Evolutionary conservation across 2,113 vertebrate species (phyloP).

Genomic region (Bubalus kerabau): DNA sequence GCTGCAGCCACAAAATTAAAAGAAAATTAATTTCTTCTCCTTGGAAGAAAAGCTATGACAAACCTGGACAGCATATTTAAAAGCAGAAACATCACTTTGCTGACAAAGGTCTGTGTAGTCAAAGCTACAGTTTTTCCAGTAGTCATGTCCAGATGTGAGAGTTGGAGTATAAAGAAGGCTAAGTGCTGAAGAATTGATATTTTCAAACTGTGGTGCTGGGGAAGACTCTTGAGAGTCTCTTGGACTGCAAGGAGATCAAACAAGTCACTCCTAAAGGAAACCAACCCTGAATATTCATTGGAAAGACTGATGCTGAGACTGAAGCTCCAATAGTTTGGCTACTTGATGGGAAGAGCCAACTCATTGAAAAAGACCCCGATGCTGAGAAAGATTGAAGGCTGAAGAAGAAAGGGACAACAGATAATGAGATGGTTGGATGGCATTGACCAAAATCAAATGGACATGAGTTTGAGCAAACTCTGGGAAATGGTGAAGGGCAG

Average conservation of each 20-base stretch:
- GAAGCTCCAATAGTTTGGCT: not conserved
- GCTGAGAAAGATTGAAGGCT: not conserved
- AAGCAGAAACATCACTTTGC: not conserved
- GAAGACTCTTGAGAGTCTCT: not conserved
- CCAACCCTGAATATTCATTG: not conserved
- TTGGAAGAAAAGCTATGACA: not conserved
- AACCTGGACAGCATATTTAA: not conserved
- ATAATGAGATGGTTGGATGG: not conserved
- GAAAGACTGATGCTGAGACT: not conserved
- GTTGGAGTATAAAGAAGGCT: not conserved
- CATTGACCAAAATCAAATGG: not conserved
- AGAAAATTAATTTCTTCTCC: not conserved
- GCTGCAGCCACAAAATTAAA: not conserved
- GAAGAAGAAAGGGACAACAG: not conserved
- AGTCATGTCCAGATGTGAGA: not conserved
- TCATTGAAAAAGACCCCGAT: not conserved
- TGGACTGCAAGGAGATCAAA: not conserved
- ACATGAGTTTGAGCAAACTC: not conserved
- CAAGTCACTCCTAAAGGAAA: not conserved
- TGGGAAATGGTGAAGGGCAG: not conserved
- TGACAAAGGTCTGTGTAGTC: not conserved
- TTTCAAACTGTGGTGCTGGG: not conserved
- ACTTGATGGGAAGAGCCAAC: not conserved
- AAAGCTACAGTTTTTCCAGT: not conserved
- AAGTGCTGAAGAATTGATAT: not conserved